Evolutionary conservation across 2,113 vertebrate genomes (phyloP).

Genomic region (Pseudopodoces humilis): DNA sequence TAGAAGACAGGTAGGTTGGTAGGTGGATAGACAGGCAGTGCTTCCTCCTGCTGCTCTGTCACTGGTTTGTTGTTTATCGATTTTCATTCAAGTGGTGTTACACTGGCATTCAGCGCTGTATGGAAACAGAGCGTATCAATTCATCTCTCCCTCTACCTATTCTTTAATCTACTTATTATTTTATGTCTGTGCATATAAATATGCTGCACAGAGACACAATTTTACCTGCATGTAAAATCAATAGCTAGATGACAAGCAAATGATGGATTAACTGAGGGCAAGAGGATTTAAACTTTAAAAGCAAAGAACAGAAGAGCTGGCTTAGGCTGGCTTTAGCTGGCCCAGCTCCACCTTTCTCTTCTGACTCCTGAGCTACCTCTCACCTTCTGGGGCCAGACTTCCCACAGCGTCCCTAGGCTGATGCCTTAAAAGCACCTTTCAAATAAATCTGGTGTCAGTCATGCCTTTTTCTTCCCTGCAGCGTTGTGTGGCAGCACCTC

Average conservation of each 20-base stretch:
- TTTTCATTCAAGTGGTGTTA: not conserved
- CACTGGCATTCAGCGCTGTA: not conserved
- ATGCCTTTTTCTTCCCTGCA: not conserved
- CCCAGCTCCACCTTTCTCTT: conserved; percentile 8
- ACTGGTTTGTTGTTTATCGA: not conserved
- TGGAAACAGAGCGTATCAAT: not conserved
- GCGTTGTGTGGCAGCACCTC: not conserved
- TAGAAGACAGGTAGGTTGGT: not conserved
- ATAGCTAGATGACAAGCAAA: conserved; percentile 5
- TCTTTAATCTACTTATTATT: not conserved
- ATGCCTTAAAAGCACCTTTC: conserved; percentile 42
- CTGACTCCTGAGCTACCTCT: conserved; percentile 18
- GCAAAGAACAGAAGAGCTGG: conserved; percentile 11
- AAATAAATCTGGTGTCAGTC: conserved; percentile 60
- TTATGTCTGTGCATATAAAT: not conserved
- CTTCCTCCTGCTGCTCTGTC: not conserved
- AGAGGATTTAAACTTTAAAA: conserved; percentile 44
- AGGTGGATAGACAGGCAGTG: not conserved
- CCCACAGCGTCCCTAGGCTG: conserved; percentile 5
- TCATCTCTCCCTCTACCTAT: not conserved
- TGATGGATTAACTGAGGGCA: conserved; percentile 21
- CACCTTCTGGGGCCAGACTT: conserved; percentile 37
- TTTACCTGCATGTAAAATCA: not conserved
- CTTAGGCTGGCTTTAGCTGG: conserved; percentile 44
- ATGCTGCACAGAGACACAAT: not conserved